These are phyloP conservation scores for Rhagophthalmus giganteus DNA, from an alignment of 2,888 invertebrate species.

Conservation along the genomic window DNA sequence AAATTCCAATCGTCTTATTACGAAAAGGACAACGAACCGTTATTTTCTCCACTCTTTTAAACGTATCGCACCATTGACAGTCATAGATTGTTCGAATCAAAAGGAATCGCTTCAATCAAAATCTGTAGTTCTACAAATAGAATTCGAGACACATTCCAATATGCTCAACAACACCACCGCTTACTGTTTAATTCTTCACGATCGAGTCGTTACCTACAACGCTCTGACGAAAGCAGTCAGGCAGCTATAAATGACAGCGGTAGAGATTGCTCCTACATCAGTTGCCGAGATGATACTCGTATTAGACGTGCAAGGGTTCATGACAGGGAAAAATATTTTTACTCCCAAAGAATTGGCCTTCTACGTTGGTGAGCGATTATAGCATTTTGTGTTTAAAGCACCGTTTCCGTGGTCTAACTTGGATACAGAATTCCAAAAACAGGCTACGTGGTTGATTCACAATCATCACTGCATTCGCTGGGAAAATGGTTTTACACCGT, in stretches of 20 bases:
- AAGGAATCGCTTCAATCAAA: constrained; percentile 5
- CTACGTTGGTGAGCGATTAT: background rate
- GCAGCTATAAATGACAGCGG: background rate
- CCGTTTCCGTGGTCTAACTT: background rate
- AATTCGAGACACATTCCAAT: constrained; percentile 14
- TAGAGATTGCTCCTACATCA: background rate
- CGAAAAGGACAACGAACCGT: background rate
- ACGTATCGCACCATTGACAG: background rate
- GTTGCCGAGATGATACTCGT: background rate
- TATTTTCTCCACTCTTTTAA: background rate
- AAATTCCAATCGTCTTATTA: constrained; percentile 4
- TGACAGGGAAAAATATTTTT: background rate
- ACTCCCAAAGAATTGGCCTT: background rate
- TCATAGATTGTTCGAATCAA: constrained; percentile 1
- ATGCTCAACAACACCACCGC: constrained; percentile 8
- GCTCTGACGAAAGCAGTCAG: background rate
- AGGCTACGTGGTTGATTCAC: no score
- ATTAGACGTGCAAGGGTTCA: background rate
- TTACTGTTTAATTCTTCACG: constrained; percentile 19
- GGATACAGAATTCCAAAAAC: background rate
- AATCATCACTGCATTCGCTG: no score
- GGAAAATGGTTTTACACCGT: no score
- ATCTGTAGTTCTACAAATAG: constrained; percentile 13
- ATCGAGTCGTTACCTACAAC: constrained; percentile 1
- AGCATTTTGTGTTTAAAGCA: background rate